phyloP scores from a whole-genome alignment of 53 echinoderm and acorn worm species.

The Pentamera pediparva region DNA sequence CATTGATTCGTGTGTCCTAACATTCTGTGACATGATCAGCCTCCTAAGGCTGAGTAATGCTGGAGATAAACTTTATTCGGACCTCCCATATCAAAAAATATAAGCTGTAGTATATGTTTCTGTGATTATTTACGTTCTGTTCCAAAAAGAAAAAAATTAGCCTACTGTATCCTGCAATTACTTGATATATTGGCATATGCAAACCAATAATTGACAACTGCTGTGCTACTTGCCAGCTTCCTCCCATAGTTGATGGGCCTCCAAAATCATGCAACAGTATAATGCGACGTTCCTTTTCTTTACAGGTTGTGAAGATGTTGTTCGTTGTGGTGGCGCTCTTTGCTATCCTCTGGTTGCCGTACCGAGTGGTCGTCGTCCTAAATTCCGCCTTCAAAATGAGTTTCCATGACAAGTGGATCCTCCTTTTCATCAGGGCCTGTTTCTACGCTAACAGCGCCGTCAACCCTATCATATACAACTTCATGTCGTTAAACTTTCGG shows the following conservation, averaged over 20 bases:
- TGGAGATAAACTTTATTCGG: too few species aligned
- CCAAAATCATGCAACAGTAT: neutral
- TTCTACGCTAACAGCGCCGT: conserved; percentile 64
- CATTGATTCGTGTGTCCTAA: too few species aligned
- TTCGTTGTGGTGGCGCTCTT: conserved; percentile 69
- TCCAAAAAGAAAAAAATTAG: too few species aligned
- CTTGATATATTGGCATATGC: too few species aligned
- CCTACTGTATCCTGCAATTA: too few species aligned
- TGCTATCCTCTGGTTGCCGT: conserved; percentile 61
- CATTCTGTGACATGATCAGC: too few species aligned
- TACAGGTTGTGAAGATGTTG: conserved; percentile 70
- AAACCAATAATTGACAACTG: too few species aligned
- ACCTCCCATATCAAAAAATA: too few species aligned
- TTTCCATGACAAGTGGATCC: conserved; percentile 37
- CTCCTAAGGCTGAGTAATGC: too few species aligned
- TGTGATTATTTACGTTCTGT: too few species aligned
- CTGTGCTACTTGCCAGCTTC: too few species aligned
- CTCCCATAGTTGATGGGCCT: neutral
- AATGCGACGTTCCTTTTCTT: neutral
- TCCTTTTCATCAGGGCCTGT: conserved; percentile 50
- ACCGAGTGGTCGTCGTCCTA: conserved; percentile 50
- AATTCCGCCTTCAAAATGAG: conserved; percentile 27
- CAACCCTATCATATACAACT: conserved; percentile 74
- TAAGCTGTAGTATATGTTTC: too few species aligned
- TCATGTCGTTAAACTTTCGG: conserved; percentile 75